Evolutionary conservation across 1,140 invertebrate species (phyloP).

Genomic region (Dreissena polymorpha): DNA sequence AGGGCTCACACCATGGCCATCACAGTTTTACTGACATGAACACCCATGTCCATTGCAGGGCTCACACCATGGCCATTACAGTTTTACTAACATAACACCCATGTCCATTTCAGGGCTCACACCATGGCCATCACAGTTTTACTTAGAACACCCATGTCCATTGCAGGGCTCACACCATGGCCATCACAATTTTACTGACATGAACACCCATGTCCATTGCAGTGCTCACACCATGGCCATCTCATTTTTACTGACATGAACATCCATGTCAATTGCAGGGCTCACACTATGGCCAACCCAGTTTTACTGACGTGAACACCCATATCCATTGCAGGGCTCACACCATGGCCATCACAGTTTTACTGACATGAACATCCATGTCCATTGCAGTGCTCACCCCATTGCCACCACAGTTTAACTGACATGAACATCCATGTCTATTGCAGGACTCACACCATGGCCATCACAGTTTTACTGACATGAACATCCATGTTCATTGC

Average conservation of each 20-base stretch:
- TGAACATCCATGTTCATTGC: no score
- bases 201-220: no score
- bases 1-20: constrained; percentile 76
- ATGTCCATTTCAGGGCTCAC: constrained; percentile 61
- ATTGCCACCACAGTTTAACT: constrained; percentile 74
- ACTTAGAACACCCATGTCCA: no score
- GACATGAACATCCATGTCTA: no score
- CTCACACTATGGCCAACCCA: constrained; percentile 77
- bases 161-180: constrained; percentile 72
- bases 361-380: no score
- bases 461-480: constrained; percentile 69
- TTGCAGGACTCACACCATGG: constrained; percentile 72
- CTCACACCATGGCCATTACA: constrained; percentile 77
- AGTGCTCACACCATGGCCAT: constrained; percentile 76
- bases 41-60: constrained; percentile 12
- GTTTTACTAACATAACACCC: constrained; percentile 15
- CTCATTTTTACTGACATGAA: constrained; percentile 48
- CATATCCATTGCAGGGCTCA: constrained; percentile 61
- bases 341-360: constrained; percentile 75
- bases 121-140: constrained; percentile 75
- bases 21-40: constrained; percentile 57
- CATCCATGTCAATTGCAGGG: constrained; percentile 13
- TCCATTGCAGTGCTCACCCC: constrained; percentile 64
- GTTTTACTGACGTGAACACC: constrained; percentile 18
- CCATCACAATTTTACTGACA: constrained; percentile 66